Evolutionary conservation across 2,113 vertebrate genomes (phyloP).

Genomic region (Nothocercus julius): DNA sequence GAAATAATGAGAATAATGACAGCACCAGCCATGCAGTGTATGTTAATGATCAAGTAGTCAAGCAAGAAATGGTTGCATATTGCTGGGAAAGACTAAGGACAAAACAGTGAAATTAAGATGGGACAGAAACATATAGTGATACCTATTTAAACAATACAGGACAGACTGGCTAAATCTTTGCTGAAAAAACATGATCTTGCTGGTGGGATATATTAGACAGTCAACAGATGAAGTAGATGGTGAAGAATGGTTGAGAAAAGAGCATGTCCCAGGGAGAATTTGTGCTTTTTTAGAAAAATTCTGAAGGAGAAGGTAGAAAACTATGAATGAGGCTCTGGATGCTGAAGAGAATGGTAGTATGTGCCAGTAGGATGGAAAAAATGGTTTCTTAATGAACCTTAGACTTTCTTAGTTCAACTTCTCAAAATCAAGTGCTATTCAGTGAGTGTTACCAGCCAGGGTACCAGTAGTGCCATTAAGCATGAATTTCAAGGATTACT

Average conservation of each 20-base stretch:
- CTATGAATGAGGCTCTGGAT: not conserved
- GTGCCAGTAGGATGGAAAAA: not conserved
- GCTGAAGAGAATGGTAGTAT: not conserved
- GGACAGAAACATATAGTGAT: not conserved
- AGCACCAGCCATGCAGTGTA: not conserved
- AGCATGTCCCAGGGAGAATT: not conserved
- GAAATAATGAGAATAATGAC: slow-evolving; percentile 21
- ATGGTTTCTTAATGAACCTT: not conserved
- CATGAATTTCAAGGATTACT: not conserved
- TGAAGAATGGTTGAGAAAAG: not conserved
- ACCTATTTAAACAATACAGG: not conserved
- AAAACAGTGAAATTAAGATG: not conserved
- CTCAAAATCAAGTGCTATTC: not conserved
- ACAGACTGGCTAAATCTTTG: not conserved
- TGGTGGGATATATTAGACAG: not conserved
- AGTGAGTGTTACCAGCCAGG: not conserved
- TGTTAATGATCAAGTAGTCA: not conserved
- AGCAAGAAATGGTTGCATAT: not conserved
- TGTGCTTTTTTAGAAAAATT: not conserved
- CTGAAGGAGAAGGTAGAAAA: not conserved
- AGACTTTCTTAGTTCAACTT: not conserved
- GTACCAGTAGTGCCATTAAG: not conserved
- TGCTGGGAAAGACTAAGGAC: not conserved
- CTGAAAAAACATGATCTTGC: not conserved
- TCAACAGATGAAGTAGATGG: not conserved